phyloP scores from a whole-genome alignment of 1,140 invertebrate species.

The Ooceraea biroi region DNA sequence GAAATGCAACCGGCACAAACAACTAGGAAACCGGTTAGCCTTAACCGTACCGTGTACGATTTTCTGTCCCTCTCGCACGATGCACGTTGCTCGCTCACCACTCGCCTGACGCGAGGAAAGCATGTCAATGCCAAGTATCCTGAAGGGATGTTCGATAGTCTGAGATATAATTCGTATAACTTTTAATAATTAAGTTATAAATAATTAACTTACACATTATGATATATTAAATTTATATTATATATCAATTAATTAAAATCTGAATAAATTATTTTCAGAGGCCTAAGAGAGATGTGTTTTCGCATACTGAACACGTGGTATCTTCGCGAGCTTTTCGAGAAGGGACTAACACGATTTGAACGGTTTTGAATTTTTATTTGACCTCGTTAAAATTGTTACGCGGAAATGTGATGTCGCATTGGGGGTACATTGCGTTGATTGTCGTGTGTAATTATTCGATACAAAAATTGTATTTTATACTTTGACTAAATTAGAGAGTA shows the following conservation, averaged over 20 bases:
- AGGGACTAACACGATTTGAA: no score
- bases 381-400: no score
- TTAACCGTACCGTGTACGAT: constrained; percentile 74
- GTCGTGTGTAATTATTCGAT: no score
- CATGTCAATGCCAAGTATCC: constrained; percentile 74
- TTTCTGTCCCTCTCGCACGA: constrained; percentile 64
- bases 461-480: not conserved
- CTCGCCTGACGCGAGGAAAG: constrained; percentile 55
- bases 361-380: no score
- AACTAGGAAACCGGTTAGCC: constrained; percentile 71
- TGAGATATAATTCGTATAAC: not conserved
- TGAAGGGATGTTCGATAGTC: not conserved
- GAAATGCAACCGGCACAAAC: constrained; percentile 67
- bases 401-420: no score
- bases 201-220: not conserved
- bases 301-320: no score
- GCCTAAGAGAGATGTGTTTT: not conserved
- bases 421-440: no score
- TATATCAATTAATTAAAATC: not conserved
- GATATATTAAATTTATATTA: not conserved
- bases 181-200: not conserved
- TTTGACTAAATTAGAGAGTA: no score
- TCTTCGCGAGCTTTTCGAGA: no score
- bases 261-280: not conserved
- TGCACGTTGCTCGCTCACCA: constrained; percentile 51